Evolutionary conservation across 1,140 invertebrate genomes (phyloP).

Genomic region (Hycleus phaleratus): DNA sequence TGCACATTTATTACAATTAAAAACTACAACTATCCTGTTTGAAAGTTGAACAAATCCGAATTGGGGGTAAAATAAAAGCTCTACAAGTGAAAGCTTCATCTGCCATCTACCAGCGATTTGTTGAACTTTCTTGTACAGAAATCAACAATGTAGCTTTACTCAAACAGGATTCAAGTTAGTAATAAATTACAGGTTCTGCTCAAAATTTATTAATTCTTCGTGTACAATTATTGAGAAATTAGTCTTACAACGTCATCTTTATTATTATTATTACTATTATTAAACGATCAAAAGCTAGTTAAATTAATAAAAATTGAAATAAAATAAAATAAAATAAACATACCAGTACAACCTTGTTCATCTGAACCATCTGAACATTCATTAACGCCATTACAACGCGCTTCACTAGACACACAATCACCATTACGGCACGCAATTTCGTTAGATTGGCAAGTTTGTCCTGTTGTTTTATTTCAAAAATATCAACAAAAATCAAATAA

Average conservation of each 20-base stretch:
- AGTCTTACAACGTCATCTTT: not conserved
- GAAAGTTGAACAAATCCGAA: too few relatives aligned
- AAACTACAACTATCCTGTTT: too few relatives aligned
- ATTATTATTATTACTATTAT: not conserved
- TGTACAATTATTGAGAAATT: not conserved
- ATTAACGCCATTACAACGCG: slow-evolving; percentile 29
- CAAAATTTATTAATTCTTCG: not conserved
- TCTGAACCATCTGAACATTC: slow-evolving; percentile 44
- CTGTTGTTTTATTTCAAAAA: slow-evolving; percentile 12
- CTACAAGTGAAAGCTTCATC: too few relatives aligned
- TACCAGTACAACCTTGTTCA: slow-evolving; percentile 37
- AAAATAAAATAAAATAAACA: slow-evolving; percentile 24
- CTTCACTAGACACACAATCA: slow-evolving; percentile 40
- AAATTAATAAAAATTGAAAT: slow-evolving; percentile 14
- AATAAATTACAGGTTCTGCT: not conserved
- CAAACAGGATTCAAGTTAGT: not conserved
- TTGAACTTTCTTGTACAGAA: too few relatives aligned
- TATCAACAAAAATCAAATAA: slow-evolving; percentile 17
- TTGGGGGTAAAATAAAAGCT: too few relatives aligned
- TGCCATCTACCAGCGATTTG: too few relatives aligned
- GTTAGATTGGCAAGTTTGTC: slow-evolving; percentile 15
- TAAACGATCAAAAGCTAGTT: not conserved
- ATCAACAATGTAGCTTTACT: too few relatives aligned
- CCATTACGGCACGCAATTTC: slow-evolving; percentile 36
- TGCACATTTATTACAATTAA: too few relatives aligned